A percentile compares a stretch with the other conserved stretches of the same genome.
These are phyloP conservation scores for Pocillopora meandrina DNA, from an alignment of 92 coral and sea anemone genomes.

Conservation along the genomic window DNA sequence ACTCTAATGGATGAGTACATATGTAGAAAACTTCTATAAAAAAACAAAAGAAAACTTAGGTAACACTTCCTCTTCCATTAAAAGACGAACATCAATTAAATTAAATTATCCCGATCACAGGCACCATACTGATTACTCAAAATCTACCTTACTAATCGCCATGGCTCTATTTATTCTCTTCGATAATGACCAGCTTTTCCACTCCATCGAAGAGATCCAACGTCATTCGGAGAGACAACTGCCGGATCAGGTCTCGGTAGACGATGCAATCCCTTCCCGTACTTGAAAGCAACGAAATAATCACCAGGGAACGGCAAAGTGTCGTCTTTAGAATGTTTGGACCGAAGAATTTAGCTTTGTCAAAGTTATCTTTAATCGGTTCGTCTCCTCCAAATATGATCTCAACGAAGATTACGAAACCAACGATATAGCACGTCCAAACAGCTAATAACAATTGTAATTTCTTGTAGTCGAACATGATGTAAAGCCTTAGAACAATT, in stretches of 20 bases:
- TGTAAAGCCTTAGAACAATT: constrained; percentile 23
- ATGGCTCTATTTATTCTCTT: constrained; percentile 18
- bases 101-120: too few relatives aligned
- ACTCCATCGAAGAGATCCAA: constrained; percentile 66
- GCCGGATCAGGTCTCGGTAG: constrained; percentile 36
- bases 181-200: constrained; percentile 53
- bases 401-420: constrained; percentile 31
- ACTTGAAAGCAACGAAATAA: constrained; percentile 49
- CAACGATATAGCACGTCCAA: constrained; percentile 26
- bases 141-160: neutral
- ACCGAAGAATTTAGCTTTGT: constrained; percentile 51
- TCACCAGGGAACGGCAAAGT: constrained; percentile 66
- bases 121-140: too few relatives aligned
- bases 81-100: too few relatives aligned
- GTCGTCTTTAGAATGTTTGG: constrained; percentile 71
- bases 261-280: constrained; percentile 29
- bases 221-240: constrained; percentile 36
- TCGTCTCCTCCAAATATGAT: neutral
- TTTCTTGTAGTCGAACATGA: neutral
- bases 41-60: too few relatives aligned
- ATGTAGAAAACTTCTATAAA: too few relatives aligned
- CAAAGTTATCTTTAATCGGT: constrained; percentile 44
- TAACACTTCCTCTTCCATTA: too few relatives aligned
- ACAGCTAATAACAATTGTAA: constrained; percentile 47
- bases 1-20: too few relatives aligned